A percentile compares a stretch with the other conserved stretches of the same genome.
Conservation (phyloP, 2,888 invertebrate genomes). For the Rhaphigaster nebulosa region DNA sequence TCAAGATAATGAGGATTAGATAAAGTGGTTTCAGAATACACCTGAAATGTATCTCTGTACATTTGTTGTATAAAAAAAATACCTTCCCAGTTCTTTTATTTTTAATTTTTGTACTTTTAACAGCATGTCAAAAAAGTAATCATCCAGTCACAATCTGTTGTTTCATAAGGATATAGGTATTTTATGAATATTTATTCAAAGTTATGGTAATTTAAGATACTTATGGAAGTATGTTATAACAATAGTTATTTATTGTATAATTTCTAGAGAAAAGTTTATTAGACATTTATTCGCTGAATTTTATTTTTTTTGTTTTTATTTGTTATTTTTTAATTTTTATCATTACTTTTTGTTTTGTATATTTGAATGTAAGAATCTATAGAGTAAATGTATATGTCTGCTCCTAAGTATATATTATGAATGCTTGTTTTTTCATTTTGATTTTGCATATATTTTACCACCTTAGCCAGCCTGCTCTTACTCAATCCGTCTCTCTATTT, state of each 20-base stretch:
- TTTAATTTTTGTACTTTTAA: not conserved
- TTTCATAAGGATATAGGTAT: not conserved
- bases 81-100: not conserved
- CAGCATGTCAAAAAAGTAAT: not conserved
- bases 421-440: too few species aligned
- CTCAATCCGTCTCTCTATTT: too few species aligned
- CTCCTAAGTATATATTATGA: not conserved
- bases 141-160: not conserved
- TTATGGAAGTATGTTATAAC: too few species aligned
- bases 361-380: not conserved
- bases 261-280: too few species aligned
- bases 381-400: not conserved
- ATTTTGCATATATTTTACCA: too few species aligned
- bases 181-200: too few species aligned
- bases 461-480: too few species aligned
- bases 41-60: not conserved
- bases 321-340: too few species aligned
- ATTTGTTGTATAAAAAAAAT: not conserved
- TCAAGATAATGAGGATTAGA: conserved; percentile 13
- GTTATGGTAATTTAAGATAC: too few species aligned
- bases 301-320: too few species aligned
- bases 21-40: not conserved
- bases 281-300: too few species aligned
- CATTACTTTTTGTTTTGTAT: not conserved
- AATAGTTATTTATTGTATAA: too few species aligned